Conservation (phyloP, 1,140 invertebrate genomes). For the Archegozetes longisetosus region DNA sequence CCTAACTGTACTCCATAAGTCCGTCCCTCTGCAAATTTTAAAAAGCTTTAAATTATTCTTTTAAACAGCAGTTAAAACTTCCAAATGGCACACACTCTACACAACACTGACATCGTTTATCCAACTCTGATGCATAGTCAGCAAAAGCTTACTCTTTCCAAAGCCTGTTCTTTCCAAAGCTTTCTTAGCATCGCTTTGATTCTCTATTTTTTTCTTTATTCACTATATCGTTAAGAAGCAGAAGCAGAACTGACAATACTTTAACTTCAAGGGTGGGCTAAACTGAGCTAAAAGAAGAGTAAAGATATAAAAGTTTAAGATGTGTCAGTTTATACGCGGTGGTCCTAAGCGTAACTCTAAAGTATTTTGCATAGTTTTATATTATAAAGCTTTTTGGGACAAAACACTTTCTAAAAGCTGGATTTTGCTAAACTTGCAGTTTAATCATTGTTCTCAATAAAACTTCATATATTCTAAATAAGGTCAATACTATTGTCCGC, state of each 20-base stretch:
- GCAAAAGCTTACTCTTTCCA: no score
- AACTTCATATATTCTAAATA: no score
- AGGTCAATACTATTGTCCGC: no score
- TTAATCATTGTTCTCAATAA: background rate
- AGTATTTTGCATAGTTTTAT: background rate
- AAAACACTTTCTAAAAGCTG: background rate
- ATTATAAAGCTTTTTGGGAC: background rate
- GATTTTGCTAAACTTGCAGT: background rate
- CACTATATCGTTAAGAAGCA: background rate
- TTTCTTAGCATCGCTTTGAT: background rate
- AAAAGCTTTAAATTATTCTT: background rate
- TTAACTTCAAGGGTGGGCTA: background rate
- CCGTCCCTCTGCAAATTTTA: background rate
- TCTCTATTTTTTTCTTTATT: background rate
- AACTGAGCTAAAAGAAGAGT: background rate
- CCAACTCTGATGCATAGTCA: no score
- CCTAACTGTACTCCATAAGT: background rate
- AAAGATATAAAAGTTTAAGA: background rate
- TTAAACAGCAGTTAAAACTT: background rate
- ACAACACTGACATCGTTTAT: no score
- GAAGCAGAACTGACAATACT: background rate
- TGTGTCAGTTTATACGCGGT: background rate
- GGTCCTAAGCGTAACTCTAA: background rate
- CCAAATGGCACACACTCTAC: no score
- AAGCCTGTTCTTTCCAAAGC: no score